Evolutionary conservation across 1,140 invertebrate species (phyloP).

Genomic region (Drosophila ogumai): DNA sequence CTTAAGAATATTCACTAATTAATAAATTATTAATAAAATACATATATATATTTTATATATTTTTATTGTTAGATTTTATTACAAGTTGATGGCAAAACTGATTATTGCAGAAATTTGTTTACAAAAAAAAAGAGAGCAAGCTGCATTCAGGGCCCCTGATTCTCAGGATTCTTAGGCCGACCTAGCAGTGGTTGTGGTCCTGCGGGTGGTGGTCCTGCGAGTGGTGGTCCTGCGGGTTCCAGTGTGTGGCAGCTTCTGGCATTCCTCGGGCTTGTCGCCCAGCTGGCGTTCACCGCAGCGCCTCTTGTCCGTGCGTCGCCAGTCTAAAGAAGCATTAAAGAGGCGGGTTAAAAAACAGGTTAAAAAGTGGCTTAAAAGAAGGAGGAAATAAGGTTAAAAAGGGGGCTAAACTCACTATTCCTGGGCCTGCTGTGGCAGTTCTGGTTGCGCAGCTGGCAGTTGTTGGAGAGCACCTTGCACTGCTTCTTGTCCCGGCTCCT

Average conservation of each 20-base stretch:
- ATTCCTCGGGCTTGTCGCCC: conserved; percentile 58
- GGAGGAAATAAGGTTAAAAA: not conserved
- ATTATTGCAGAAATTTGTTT: not conserved
- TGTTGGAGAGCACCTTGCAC: conserved; percentile 62
- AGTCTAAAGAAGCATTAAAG: conserved; percentile 38
- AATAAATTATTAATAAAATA: not conserved
- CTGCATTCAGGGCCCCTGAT: not conserved
- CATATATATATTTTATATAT: no score
- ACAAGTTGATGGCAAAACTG: not conserved
- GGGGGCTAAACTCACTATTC: conserved; percentile 48
- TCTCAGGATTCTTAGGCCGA: not conserved
- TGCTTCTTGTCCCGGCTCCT: conserved; percentile 27
- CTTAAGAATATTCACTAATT: not conserved
- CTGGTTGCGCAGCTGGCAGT: conserved; percentile 61
- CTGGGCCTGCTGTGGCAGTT: conserved; percentile 58
- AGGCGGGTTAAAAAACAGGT: not conserved
- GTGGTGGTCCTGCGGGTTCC: conserved; percentile 4
- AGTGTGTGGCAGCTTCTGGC: conserved; percentile 2
- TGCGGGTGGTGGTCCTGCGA: not conserved
- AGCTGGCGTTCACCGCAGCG: conserved; percentile 48
- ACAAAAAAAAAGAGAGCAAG: not conserved
- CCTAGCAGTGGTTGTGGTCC: not conserved
- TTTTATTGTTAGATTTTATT: not conserved
- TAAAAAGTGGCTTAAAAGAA: not conserved
- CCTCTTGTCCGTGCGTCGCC: conserved; percentile 50